Conservation (phyloP, 2,113 vertebrate genomes). For the Cyanistes caeruleus region DNA sequence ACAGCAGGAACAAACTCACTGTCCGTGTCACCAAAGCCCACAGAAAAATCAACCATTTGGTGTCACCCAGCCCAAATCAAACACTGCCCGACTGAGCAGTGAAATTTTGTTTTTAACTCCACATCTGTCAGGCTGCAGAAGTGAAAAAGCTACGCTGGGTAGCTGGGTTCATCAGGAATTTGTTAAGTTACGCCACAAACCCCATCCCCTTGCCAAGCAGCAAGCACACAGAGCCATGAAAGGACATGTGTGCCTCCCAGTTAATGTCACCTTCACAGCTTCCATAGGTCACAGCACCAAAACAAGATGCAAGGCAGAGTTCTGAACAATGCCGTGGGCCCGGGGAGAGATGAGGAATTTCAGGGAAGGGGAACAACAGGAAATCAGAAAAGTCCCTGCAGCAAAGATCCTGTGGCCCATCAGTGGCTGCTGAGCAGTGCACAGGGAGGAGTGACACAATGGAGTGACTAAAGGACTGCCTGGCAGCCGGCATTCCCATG, state of each 20-base stretch:
- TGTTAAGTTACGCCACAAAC: background rate
- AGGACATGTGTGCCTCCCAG: slow-evolving; percentile 1
- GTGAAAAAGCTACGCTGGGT: background rate
- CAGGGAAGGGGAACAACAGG: background rate
- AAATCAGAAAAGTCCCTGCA: background rate
- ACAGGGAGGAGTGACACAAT: background rate
- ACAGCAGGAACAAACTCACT: background rate
- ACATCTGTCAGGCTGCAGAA: background rate
- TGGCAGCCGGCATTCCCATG: background rate
- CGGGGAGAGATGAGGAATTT: background rate
- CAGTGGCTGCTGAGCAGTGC: background rate
- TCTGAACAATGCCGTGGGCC: background rate
- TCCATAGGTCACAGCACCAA: slow-evolving; percentile 11
- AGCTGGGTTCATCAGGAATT: background rate
- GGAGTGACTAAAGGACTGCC: background rate
- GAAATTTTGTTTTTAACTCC: background rate
- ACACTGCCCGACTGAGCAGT: background rate
- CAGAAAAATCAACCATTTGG: background rate
- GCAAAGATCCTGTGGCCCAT: background rate
- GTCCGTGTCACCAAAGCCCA: background rate
- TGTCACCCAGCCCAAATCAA: background rate
- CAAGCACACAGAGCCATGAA: background rate
- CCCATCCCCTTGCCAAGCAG: background rate
- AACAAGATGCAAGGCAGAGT: background rate
- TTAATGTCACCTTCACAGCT: slow-evolving; percentile 64